These are phyloP conservation scores for Ammodytes marinus DNA, from an alignment of 2,113 vertebrate species.

Conservation along the genomic window DNA sequence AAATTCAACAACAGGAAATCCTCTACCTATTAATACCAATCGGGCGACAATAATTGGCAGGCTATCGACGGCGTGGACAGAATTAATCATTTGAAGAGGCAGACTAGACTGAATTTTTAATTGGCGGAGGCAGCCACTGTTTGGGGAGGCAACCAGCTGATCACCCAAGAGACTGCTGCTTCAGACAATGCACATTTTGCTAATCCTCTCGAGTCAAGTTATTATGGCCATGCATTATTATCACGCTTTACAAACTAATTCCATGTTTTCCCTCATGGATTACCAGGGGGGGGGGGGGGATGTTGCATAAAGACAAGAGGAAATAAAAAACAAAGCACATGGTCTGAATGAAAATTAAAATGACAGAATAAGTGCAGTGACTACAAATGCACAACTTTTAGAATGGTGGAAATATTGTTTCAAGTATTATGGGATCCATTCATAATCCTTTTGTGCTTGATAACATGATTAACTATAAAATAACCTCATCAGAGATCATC, in stretches of 20 bases:
- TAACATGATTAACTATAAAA: slow-evolving; percentile 63
- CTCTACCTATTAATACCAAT: slow-evolving; percentile 83
- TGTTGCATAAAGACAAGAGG: slow-evolving; percentile 57
- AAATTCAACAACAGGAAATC: slow-evolving; percentile 82
- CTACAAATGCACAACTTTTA: slow-evolving; percentile 38
- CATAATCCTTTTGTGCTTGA: slow-evolving; percentile 70
- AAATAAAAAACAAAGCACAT: slow-evolving; percentile 56
- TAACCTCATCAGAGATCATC: slow-evolving; percentile 63
- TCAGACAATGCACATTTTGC: slow-evolving; percentile 84
- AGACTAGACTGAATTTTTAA: slow-evolving; percentile 84
- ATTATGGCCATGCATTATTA: slow-evolving; percentile 87
- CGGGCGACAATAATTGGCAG: slow-evolving; percentile 83
- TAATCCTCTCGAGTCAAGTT: slow-evolving; percentile 87
- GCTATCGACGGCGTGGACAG: slow-evolving; percentile 80
- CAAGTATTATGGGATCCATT: slow-evolving; percentile 53
- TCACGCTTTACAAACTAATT: slow-evolving; percentile 86
- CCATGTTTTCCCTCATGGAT: slow-evolving; percentile 85
- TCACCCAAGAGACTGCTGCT: slow-evolving; percentile 80
- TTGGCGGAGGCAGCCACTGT: slow-evolving; percentile 85
- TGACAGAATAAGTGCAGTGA: slow-evolving; percentile 42
- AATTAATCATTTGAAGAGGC: slow-evolving; percentile 83
- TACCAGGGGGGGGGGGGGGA: slow-evolving; percentile 58
- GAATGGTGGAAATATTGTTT: slow-evolving; percentile 18
- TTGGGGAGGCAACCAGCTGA: slow-evolving; percentile 83
- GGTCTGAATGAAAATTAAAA: slow-evolving; percentile 67